Conservation (phyloP, 2,888 invertebrate species). For the Drosophila nigritarsus region DNA sequence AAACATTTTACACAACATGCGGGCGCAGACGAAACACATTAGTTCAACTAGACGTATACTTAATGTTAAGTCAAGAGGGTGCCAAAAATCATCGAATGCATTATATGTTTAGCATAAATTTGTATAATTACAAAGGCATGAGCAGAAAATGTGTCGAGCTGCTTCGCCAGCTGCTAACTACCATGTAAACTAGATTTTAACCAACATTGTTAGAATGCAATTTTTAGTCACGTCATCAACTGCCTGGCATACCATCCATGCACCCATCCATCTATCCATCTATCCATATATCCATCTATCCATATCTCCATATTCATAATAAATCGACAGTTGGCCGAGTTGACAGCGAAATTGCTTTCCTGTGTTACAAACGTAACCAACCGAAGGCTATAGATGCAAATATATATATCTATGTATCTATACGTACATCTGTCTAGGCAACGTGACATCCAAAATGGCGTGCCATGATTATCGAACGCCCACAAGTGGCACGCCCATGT, state of each 20-base stretch:
- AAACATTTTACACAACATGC: constrained; percentile 74
- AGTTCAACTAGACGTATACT: constrained; percentile 83
- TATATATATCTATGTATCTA: not conserved
- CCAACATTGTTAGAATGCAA: constrained; percentile 70
- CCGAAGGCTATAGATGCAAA: not conserved
- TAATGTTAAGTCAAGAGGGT: constrained; percentile 58
- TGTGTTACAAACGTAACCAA: constrained; percentile 24
- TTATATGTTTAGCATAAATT: constrained; percentile 46
- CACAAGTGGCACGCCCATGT: constrained; percentile 45
- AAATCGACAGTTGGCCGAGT: constrained; percentile 35
- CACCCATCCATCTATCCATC: constrained; percentile 19
- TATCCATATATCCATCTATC: constrained; percentile 1
- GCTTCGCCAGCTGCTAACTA: constrained; percentile 63
- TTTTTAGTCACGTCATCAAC: constrained; percentile 68
- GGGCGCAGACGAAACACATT: constrained; percentile 76
- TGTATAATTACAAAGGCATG: constrained; percentile 26
- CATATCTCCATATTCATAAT: constrained; percentile 24
- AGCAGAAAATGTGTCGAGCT: constrained; percentile 26
- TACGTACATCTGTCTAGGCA: constrained; percentile 4
- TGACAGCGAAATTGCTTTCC: constrained; percentile 41
- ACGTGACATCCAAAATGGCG: constrained; percentile 66
- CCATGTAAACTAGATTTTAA: constrained; percentile 69
- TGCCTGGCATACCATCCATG: constrained; percentile 8
- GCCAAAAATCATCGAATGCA: constrained; percentile 55
- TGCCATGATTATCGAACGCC: constrained; percentile 51